Evolutionary conservation across 2,888 invertebrate genomes (phyloP).

Genomic region (Phasia obesa): DNA sequence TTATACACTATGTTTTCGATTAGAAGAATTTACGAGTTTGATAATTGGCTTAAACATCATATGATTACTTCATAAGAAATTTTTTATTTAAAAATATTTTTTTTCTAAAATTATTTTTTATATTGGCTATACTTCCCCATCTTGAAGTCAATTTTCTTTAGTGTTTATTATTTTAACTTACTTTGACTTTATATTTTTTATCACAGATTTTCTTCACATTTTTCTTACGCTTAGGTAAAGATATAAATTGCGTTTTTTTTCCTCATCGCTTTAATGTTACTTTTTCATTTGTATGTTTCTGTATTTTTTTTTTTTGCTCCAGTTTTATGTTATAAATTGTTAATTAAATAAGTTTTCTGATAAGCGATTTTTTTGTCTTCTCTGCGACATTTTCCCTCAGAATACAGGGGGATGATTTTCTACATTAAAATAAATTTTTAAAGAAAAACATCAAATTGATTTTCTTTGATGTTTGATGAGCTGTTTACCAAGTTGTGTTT

Average conservation of each 20-base stretch:
- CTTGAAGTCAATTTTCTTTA: slow-evolving; percentile 59
- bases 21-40: too few relatives aligned
- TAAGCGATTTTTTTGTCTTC: slow-evolving; percentile 54
- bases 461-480: slow-evolving; percentile 79
- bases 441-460: slow-evolving; percentile 69
- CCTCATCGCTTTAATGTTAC: slow-evolving; percentile 17
- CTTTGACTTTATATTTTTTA: slow-evolving; percentile 62
- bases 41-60: too few relatives aligned
- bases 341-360: slow-evolving; percentile 70
- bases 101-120: background rate
- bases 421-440: slow-evolving; percentile 30
- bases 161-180: slow-evolving; percentile 69
- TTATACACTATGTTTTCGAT: too few relatives aligned
- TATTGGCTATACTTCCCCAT: slow-evolving; percentile 20
- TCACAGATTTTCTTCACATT: slow-evolving; percentile 64
- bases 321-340: slow-evolving; percentile 54
- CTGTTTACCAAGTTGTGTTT: slow-evolving; percentile 79
- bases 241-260: slow-evolving; percentile 66
- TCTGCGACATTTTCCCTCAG: slow-evolving; percentile 34
- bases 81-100: too few relatives aligned
- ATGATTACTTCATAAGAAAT: too few relatives aligned
- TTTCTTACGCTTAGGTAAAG: slow-evolving; percentile 59
- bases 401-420: slow-evolving; percentile 43
- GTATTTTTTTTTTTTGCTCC: slow-evolving; percentile 8
- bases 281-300: slow-evolving; percentile 16